Percentiles rank a stretch among this genome's conserved stretches.
Conservation (phyloP, 2,888 invertebrate species). For the Cosmia trapezina region DNA sequence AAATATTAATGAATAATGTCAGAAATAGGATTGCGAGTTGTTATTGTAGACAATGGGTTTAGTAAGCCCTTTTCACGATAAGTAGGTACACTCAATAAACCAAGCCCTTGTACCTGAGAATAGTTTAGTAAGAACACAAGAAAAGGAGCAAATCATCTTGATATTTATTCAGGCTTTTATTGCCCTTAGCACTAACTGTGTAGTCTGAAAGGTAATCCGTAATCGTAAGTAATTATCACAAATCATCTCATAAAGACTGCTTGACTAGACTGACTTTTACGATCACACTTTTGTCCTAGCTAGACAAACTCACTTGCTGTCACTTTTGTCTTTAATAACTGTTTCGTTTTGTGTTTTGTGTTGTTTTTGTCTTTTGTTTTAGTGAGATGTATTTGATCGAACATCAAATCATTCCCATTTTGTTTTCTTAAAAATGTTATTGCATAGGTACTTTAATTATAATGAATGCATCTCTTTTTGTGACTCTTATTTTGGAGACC, state of each 20-base stretch:
- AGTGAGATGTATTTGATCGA: too few species aligned
- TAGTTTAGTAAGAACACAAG: slow-evolving; percentile 19
- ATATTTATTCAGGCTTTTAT: slow-evolving; percentile 22
- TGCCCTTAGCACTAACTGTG: background rate
- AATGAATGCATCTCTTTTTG: too few species aligned
- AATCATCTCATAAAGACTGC: background rate
- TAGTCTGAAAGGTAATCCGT: slow-evolving; percentile 5
- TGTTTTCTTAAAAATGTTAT: too few species aligned
- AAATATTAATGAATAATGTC: slow-evolving; percentile 5
- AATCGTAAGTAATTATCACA: background rate
- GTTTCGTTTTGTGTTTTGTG: too few species aligned
- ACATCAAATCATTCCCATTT: too few species aligned
- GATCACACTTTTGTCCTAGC: background rate
- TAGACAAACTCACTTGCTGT: too few species aligned
- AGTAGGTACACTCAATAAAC: slow-evolving; percentile 28
- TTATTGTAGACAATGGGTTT: slow-evolving; percentile 25
- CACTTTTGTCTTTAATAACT: too few species aligned
- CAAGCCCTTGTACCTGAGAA: slow-evolving; percentile 5
- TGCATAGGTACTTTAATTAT: too few species aligned
- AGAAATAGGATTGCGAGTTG: slow-evolving; percentile 17
- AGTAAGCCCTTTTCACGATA: slow-evolving; percentile 10
- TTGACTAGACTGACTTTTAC: background rate
- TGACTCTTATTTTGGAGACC: too few species aligned
- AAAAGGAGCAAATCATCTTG: slow-evolving; percentile 17
- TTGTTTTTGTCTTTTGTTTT: too few species aligned